phyloP scores from a whole-genome alignment of 37 sponge, comb jelly and placozoan genomes.

The Lycopodina hypogea region DNA sequence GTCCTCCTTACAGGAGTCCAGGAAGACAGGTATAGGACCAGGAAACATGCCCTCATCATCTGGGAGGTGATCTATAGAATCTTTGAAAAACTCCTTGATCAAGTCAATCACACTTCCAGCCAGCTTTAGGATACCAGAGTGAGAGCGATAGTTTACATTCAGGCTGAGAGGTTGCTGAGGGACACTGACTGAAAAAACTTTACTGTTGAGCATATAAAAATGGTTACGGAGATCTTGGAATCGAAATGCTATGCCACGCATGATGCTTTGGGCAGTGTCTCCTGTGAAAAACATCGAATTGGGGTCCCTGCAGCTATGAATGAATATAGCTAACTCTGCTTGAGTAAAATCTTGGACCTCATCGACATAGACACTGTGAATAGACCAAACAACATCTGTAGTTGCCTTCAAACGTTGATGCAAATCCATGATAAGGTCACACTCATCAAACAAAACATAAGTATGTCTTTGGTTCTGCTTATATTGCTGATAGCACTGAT shows the following conservation, averaged over 20 bases:
- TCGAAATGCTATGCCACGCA: conserved; percentile 83
- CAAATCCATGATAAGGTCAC: conserved; percentile 62
- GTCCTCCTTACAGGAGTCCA: conserved; percentile 45
- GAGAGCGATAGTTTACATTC: conserved; percentile 75
- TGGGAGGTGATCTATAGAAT: conserved; percentile 63
- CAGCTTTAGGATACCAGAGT: conserved; percentile 72
- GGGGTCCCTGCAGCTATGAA: conserved; percentile 68
- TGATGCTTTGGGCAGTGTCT: conserved; percentile 84
- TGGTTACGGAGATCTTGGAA: conserved; percentile 72
- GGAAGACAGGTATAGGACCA: conserved; percentile 74
- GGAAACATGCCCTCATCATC: conserved; percentile 73
- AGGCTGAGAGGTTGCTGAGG: conserved; percentile 39
- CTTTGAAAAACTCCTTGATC: conserved; percentile 53
- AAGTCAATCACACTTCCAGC: conserved; percentile 76
- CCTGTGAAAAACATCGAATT: conserved; percentile 79
- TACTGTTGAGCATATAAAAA: conserved; percentile 35
- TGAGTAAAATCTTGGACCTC: conserved; percentile 89
- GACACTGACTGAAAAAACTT: background rate
- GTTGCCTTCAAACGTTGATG: conserved; percentile 34
- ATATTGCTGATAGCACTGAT: conserved; percentile 42
- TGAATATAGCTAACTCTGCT: conserved; percentile 66
- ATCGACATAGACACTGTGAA: conserved; percentile 80
- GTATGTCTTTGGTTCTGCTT: conserved; percentile 25
- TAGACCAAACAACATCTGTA: conserved; percentile 49
- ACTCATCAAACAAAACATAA: conserved; percentile 63